phyloP scores from a whole-genome alignment of 2,888 invertebrate genomes.

The Tuberolachnus salignus region DNA sequence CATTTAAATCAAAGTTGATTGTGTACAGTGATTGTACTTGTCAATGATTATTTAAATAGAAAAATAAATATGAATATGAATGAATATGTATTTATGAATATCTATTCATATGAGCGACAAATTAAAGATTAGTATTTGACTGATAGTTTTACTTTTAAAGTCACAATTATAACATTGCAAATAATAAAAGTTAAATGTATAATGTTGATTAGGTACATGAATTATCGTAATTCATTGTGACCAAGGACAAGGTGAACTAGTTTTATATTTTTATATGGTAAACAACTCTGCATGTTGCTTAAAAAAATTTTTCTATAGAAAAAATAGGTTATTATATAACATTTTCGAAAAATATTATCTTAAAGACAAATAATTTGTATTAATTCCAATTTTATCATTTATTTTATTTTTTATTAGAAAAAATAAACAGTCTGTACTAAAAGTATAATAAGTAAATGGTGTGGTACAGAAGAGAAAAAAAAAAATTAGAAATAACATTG shows the following conservation, averaged over 20 bases:
- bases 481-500: too few species aligned
- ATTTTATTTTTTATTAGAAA: too few species aligned
- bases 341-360: neutral
- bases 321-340: neutral
- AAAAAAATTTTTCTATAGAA: slow-evolving; percentile 7
- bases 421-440: too few species aligned
- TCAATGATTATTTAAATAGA: neutral
- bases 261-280: slow-evolving; percentile 22
- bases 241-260: slow-evolving; percentile 54
- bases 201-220: slow-evolving; percentile 34
- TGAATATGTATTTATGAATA: too few species aligned
- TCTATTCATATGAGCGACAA: too few species aligned
- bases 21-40: neutral
- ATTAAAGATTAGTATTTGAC: slow-evolving; percentile 21
- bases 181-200: slow-evolving; percentile 25
- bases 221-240: slow-evolving; percentile 26
- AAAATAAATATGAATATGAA: too few species aligned
- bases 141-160: neutral
- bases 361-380: neutral
- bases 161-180: slow-evolving; percentile 39
- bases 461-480: too few species aligned
- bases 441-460: too few species aligned
- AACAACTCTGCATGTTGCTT: slow-evolving; percentile 3
- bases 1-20: too few species aligned
- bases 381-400: neutral